These are phyloP conservation scores for Polypterus senegalus DNA, from an alignment of 2,113 vertebrate species.

Conservation along the genomic window DNA sequence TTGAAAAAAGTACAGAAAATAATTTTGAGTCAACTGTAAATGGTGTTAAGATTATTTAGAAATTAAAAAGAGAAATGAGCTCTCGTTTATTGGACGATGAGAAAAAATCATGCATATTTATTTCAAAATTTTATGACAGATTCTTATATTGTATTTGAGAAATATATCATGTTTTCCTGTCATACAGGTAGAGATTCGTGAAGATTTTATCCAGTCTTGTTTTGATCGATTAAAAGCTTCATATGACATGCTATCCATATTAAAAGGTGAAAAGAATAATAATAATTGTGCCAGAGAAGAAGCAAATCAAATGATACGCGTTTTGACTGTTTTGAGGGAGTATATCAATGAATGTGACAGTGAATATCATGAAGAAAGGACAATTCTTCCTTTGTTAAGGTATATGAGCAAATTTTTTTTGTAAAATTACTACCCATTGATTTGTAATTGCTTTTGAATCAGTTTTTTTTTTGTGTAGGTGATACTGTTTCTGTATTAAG, in stretches of 20 bases:
- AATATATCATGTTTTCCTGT: slow-evolving; percentile 17
- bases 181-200: slow-evolving; percentile 63
- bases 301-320: slow-evolving; percentile 68
- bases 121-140: no score
- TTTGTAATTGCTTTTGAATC: no score
- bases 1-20: no score
- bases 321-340: slow-evolving; percentile 62
- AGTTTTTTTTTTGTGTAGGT: no score
- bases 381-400: slow-evolving; percentile 71
- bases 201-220: slow-evolving; percentile 71
- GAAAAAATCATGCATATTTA: no score
- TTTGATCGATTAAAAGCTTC: slow-evolving; percentile 70
- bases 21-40: no score
- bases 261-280: slow-evolving; percentile 72
- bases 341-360: slow-evolving; percentile 73
- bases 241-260: slow-evolving; percentile 62
- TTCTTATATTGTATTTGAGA: no score
- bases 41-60: no score
- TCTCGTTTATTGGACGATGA: no score
- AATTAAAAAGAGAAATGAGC: no score
- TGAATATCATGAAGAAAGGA: slow-evolving; percentile 67
- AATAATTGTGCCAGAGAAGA: slow-evolving; percentile 69
- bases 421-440: no score
- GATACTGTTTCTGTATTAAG: no score
- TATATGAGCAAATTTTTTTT: slow-evolving; percentile 23